Evolutionary conservation across 2,888 invertebrate genomes (phyloP), one percentile per base, ranked within the genome.

Genomic region (Rambutsinella grinnellia): DNA sequence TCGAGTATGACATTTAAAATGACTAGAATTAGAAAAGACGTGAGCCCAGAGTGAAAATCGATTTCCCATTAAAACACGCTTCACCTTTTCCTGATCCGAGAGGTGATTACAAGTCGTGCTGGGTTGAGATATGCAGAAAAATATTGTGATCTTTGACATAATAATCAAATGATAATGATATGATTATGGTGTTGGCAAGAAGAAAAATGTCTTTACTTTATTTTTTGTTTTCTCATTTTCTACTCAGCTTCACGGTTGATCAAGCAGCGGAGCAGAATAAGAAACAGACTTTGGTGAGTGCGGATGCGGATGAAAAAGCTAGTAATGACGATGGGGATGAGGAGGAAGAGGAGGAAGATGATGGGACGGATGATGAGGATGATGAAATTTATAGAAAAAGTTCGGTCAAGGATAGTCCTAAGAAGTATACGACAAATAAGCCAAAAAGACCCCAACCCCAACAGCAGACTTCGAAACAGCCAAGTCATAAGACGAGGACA

Each of bases 281-380:
- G 23, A 51, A 61, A 65, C 23, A 21, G 8, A 58, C 13, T 44
- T 13, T 8, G 44, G 13, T 8, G 44, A 44, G 13, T 10, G 8
- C 8, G 44, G 44, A 62, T 44, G n/a, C 47, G 28, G 47, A 28
- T 17, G 44, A 24, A 57, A 57, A 36, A 21, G 26, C 5, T 8
- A 8, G 53, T 15, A 19, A 8, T 3, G 49, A 24, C 36, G 44
- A 58, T 58, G 62, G 36, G 28, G 54, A 51, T 13, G 70, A 69
- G 1, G 66, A 70, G 2, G 71, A 74, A 8, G 51, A 61, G 6
- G 36, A 10, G 2, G 68, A 67, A 58, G 62, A 62, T 47, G 66
- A 27, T 8, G 63, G 26, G 2, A n/a, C 66, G 21, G 53, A 65
- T 36, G 74, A 74, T 56, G 74, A 72, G 17, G 72, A 63, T 13